A percentile compares a stretch with the other conserved stretches of the same genome.
phyloP scores from a whole-genome alignment of 2,113 vertebrate species.

The Perognathus longimembris region DNA sequence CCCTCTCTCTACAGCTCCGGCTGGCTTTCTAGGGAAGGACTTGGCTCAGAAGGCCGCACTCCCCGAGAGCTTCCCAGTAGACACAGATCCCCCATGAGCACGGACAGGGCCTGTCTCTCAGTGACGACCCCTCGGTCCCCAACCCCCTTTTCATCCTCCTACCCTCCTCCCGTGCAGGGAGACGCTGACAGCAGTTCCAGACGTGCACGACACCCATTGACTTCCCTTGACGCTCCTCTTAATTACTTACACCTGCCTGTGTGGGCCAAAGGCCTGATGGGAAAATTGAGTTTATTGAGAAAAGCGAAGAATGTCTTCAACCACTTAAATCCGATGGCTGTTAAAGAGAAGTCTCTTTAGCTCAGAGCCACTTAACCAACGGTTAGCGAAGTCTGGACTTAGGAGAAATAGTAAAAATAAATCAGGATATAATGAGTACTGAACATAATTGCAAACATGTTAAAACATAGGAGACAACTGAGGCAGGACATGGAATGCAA shows the following conservation, averaged over 20 bases:
- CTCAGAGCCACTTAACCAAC: neutral
- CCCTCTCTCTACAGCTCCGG: too few species aligned
- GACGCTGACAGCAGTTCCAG: neutral
- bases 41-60: too few species aligned
- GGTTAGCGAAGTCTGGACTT: neutral
- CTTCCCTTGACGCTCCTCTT: neutral
- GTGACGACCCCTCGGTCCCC: neutral
- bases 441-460: too few species aligned
- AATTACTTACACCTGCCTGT: neutral
- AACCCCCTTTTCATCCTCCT: neutral
- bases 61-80: neutral
- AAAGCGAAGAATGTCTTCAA: neutral
- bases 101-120: neutral
- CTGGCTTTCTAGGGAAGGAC: too few species aligned
- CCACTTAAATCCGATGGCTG: neutral
- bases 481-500: too few species aligned
- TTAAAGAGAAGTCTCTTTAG: neutral
- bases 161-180: neutral
- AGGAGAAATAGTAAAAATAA: too few species aligned
- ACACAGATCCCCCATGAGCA: neutral
- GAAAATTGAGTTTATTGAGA: neutral
- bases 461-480: too few species aligned
- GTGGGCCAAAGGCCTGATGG: neutral
- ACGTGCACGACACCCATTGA: neutral
- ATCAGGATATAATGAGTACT: too few species aligned